phyloP scores from a whole-genome alignment of 2,113 vertebrate species.

The Brachypteracias leptosomus region DNA sequence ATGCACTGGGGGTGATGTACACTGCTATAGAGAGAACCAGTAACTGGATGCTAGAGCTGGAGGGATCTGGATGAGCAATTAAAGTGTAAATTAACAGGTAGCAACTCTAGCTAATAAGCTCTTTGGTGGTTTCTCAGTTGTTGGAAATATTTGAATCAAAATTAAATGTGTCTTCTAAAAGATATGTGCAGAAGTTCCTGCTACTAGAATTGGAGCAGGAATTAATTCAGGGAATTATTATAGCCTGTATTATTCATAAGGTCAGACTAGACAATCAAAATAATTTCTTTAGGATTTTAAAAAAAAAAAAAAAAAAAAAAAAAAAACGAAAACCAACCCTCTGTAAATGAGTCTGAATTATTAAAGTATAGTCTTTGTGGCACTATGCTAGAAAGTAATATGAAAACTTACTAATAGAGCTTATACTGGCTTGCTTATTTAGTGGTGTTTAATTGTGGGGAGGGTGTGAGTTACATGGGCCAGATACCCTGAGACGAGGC shows the following conservation, averaged over 20 bases:
- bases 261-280: constrained; percentile 1
- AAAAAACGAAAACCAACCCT: not conserved
- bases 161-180: not conserved
- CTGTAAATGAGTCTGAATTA: constrained; percentile 30
- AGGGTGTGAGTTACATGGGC: fast-evolving
- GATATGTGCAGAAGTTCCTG: not conserved
- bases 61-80: not conserved
- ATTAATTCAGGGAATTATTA: constrained; percentile 2
- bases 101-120: not conserved
- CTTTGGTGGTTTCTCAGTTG: not conserved
- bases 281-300: not conserved
- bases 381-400: not conserved
- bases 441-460: not conserved
- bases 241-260: constrained; percentile 37
- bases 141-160: not conserved
- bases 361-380: not conserved
- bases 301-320: not conserved
- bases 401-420: not conserved
- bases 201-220: not conserved
- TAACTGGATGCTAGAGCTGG: not conserved
- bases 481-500: not conserved
- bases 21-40: not conserved
- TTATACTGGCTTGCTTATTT: not conserved
- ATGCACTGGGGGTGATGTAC: fast-evolving
- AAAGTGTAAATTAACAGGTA: not conserved